A percentile compares a stretch with the other conserved stretches of the same genome.
phyloP scores from a whole-genome alignment of 2,113 vertebrate species.

The Eublepharis macularius region DNA sequence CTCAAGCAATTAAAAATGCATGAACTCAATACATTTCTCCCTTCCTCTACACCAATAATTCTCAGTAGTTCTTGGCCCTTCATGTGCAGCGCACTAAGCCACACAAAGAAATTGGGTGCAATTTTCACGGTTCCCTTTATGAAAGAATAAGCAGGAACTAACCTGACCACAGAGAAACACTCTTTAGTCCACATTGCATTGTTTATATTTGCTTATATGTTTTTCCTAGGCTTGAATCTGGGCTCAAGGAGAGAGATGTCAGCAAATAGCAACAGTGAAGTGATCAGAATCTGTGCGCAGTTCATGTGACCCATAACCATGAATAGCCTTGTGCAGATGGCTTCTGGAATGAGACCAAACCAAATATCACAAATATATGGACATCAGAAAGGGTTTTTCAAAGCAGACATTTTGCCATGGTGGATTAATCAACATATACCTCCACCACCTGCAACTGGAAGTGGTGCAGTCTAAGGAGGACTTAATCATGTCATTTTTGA shows the following conservation, averaged over 20 bases:
- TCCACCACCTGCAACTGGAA: too few species aligned
- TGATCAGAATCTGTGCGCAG: not conserved
- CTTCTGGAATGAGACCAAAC: conserved; percentile 44
- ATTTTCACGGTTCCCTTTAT: conserved; percentile 38
- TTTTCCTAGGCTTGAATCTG: not conserved
- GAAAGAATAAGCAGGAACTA: conserved; percentile 5
- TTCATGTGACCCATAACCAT: not conserved
- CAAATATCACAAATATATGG: conserved; percentile 59
- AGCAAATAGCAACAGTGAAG: not conserved
- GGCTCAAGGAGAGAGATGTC: not conserved
- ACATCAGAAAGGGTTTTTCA: conserved; percentile 53
- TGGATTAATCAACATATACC: conserved; percentile 66
- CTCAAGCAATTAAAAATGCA: conserved; percentile 79
- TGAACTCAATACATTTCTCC: conserved; percentile 54
- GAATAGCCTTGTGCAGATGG: conserved; percentile 24
- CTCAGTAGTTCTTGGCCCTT: conserved; percentile 38
- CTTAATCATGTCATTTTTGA: too few species aligned
- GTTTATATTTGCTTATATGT: not conserved
- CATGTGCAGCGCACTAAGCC: conserved; percentile 7
- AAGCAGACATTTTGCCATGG: conserved; percentile 46
- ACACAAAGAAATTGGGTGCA: conserved; percentile 48
- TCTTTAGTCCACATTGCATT: not conserved
- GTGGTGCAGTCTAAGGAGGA: too few species aligned
- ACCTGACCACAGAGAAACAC: conserved; percentile 8
- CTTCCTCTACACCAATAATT: conserved; percentile 29